A percentile compares a stretch with the other conserved stretches of the same genome.
Conservation (phyloP, 2,113 vertebrate genomes). For the Acrocephalus kingi region DNA sequence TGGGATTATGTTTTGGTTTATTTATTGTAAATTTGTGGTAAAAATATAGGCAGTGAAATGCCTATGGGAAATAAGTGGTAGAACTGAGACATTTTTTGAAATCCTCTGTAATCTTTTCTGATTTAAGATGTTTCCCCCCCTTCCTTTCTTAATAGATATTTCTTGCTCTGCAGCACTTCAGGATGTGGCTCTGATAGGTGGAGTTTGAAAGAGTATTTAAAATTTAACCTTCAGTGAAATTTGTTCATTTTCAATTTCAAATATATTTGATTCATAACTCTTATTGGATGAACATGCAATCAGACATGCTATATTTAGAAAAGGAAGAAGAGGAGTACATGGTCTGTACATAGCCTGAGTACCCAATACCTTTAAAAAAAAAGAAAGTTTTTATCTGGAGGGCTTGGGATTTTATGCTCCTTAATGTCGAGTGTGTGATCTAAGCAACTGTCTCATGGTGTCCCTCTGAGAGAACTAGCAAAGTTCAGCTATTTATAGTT, state of each 20-base stretch:
- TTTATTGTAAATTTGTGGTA: not conserved
- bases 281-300: not conserved
- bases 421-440: not conserved
- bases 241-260: slow-evolving; percentile 62
- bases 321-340: not conserved
- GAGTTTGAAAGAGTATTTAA: slow-evolving; percentile 26
- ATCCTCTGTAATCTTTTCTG: not conserved
- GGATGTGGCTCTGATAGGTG: not conserved
- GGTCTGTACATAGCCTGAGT: not conserved
- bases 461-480: slow-evolving; percentile 36
- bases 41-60: not conserved
- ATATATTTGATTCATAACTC: slow-evolving; percentile 41
- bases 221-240: slow-evolving; percentile 47
- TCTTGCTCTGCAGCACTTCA: not conserved
- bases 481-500: slow-evolving; percentile 62
- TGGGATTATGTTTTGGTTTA: slow-evolving; percentile 1
- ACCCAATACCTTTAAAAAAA: not conserved
- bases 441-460: slow-evolving; percentile 29
- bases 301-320: slow-evolving; percentile 1
- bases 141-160: not conserved
- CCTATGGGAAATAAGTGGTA: not conserved
- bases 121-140: not conserved
- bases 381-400: not conserved
- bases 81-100: not conserved
- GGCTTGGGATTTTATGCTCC: slow-evolving; percentile 9